A percentile compares a stretch with the other conserved stretches of the same genome.
These are phyloP conservation scores for Andricus curvator DNA, from an alignment of 2,888 invertebrate species.

Conservation along the genomic window DNA sequence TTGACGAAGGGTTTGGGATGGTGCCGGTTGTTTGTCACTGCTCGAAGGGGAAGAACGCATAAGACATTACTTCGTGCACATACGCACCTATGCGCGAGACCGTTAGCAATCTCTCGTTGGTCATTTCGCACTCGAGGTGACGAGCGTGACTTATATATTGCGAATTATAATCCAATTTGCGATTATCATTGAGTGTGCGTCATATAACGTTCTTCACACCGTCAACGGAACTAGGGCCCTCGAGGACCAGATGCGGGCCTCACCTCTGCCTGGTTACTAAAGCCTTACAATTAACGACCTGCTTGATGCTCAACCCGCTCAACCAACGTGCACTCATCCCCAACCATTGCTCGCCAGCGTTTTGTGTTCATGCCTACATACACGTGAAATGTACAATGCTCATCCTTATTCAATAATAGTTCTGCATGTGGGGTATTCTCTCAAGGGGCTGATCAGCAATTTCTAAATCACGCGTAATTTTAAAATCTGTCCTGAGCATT, in stretches of 20 bases:
- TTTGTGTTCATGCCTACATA: background rate
- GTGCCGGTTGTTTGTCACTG: slow-evolving; percentile 31
- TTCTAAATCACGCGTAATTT: background rate
- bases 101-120: slow-evolving; percentile 53
- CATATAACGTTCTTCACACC: slow-evolving; percentile 42
- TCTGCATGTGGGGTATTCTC: background rate
- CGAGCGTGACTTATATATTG: slow-evolving; percentile 76
- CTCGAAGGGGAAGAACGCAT: slow-evolving; percentile 8
- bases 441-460: background rate
- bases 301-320: slow-evolving; percentile 42
- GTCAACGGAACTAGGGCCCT: background rate
- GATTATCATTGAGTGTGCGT: slow-evolving; percentile 70
- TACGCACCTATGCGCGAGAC: slow-evolving; percentile 48
- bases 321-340: background rate
- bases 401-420: background rate
- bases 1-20: slow-evolving; percentile 66
- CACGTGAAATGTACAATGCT: background rate
- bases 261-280: slow-evolving; percentile 63
- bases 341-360: background rate
- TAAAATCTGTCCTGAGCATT: background rate
- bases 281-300: slow-evolving; percentile 60
- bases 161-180: slow-evolving; percentile 78
- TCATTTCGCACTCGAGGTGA: slow-evolving; percentile 72
- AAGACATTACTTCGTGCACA: slow-evolving; percentile 40
- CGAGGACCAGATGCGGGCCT: slow-evolving; percentile 60